Percentiles rank a stretch among this genome's conserved stretches.
These are phyloP conservation scores for Nephila pilipes DNA, from an alignment of 1,140 invertebrate species.

Conservation along the genomic window DNA sequence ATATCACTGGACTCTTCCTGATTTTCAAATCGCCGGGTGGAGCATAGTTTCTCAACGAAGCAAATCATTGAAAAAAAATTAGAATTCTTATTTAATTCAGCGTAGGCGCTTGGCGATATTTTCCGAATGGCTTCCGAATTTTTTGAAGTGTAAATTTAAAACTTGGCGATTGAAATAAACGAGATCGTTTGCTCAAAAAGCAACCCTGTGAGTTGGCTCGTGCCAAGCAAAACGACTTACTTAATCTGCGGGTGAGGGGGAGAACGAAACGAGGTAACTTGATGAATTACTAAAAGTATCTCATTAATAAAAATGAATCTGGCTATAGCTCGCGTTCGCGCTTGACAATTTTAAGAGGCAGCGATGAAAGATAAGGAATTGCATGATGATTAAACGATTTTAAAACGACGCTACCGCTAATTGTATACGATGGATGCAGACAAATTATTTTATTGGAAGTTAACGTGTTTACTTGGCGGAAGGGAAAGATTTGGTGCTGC, in stretches of 20 bases:
- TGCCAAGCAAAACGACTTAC: slow-evolving; percentile 47
- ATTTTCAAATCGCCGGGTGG: too few relatives aligned
- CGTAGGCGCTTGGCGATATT: neutral
- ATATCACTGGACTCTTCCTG: too few relatives aligned
- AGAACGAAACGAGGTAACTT: slow-evolving; percentile 59
- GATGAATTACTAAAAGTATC: slow-evolving; percentile 76
- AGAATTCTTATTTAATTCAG: neutral
- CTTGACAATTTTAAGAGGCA: slow-evolving; percentile 74
- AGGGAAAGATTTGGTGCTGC: neutral
- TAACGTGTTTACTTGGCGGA: slow-evolving; percentile 11
- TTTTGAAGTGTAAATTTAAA: slow-evolving; percentile 45
- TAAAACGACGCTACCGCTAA: slow-evolving; percentile 74
- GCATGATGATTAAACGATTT: slow-evolving; percentile 74
- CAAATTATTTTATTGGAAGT: slow-evolving; percentile 71
- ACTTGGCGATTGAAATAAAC: slow-evolving; percentile 42
- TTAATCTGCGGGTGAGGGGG: slow-evolving; percentile 53
- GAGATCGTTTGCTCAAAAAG: slow-evolving; percentile 14
- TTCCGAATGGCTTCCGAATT: neutral
- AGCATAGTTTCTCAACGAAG: too few relatives aligned
- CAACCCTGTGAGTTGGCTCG: slow-evolving; percentile 38
- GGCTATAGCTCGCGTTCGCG: slow-evolving; percentile 51
- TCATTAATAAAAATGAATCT: slow-evolving; percentile 77
- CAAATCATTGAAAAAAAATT: neutral
- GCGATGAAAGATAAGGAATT: slow-evolving; percentile 74
- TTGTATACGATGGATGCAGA: slow-evolving; percentile 48